Percentiles rank a stretch among this genome's conserved stretches.
Evolutionary conservation across 1,140 invertebrate species (phyloP).

Genomic region (Trissolcus basalis): DNA sequence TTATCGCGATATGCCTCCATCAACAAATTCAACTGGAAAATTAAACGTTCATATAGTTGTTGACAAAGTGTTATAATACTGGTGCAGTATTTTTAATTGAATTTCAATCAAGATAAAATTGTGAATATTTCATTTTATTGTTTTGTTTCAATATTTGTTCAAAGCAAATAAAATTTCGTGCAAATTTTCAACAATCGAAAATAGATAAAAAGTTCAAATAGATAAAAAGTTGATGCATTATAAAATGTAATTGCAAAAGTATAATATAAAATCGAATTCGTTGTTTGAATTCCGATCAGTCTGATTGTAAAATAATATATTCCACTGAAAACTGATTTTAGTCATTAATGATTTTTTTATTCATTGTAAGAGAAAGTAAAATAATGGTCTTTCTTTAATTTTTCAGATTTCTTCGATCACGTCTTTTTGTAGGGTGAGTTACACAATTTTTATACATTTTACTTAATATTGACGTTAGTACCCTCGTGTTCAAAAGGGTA

Average conservation of each 20-base stretch:
- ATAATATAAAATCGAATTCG: no score
- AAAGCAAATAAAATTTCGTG: no score
- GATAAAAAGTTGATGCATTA: no score
- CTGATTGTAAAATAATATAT: no score
- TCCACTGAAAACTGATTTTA: conserved; percentile 4
- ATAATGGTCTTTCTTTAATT: conserved; percentile 61
- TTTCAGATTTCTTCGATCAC: conserved; percentile 89
- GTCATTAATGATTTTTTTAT: not conserved
- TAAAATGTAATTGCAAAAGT: no score
- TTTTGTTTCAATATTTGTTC: no score
- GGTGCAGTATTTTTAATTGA: conserved; percentile 1
- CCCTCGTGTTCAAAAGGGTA: conserved; percentile 23
- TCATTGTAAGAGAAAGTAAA: not conserved
- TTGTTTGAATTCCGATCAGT: no score
- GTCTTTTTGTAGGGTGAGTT: conserved; percentile 90
- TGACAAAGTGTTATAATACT: conserved; percentile 32
- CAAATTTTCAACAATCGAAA: no score
- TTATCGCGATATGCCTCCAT: conserved; percentile 2
- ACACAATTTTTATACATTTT: not conserved
- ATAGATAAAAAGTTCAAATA: no score
- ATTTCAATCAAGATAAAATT: no score
- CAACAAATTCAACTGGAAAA: conserved; percentile 33
- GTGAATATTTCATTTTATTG: no score
- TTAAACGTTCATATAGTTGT: conserved; percentile 19
- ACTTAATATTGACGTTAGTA: not conserved